Percentiles rank a stretch among this genome's conserved stretches.
Evolutionary conservation across 2,888 invertebrate species (phyloP).

Genomic region (Ephialtes manifestator): DNA sequence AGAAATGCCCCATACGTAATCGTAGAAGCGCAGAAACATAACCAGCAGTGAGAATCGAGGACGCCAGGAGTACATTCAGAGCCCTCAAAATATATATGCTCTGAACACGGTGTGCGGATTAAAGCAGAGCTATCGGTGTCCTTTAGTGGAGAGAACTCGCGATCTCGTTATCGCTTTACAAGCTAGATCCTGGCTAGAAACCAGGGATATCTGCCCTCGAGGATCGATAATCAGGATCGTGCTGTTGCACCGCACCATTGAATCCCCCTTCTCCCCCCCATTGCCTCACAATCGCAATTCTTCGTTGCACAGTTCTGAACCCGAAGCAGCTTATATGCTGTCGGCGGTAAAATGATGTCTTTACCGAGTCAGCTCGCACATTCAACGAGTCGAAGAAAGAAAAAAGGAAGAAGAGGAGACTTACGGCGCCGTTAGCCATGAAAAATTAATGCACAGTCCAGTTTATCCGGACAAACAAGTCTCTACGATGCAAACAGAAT

Average conservation of each 20-base stretch:
- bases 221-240: constrained; percentile 58
- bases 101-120: background rate
- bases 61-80: background rate
- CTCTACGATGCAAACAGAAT: constrained; percentile 16
- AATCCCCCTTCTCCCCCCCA: background rate
- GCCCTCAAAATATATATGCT: constrained; percentile 30
- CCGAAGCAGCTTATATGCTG: constrained; percentile 21
- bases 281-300: constrained; percentile 40
- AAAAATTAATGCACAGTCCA: constrained; percentile 69
- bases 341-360: constrained; percentile 69
- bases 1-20: too few species aligned
- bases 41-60: constrained; percentile 6
- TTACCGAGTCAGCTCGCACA: constrained; percentile 33
- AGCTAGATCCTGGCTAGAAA: constrained; percentile 30
- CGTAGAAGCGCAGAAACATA: background rate
- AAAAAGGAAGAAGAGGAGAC: constrained; percentile 12
- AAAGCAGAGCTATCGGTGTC: constrained; percentile 37
- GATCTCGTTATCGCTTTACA: constrained; percentile 62
- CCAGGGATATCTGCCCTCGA: constrained; percentile 52
- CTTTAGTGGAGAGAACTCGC: constrained; percentile 3
- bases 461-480: constrained; percentile 67
- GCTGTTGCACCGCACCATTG: background rate
- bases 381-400: background rate
- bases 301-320: constrained; percentile 7
- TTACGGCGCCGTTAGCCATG: constrained; percentile 60